These are phyloP conservation scores for Turritopsis dohrnii DNA, from an alignment of 30 jellyfish, hydroid and myxozoan species.

Conservation along the genomic window DNA sequence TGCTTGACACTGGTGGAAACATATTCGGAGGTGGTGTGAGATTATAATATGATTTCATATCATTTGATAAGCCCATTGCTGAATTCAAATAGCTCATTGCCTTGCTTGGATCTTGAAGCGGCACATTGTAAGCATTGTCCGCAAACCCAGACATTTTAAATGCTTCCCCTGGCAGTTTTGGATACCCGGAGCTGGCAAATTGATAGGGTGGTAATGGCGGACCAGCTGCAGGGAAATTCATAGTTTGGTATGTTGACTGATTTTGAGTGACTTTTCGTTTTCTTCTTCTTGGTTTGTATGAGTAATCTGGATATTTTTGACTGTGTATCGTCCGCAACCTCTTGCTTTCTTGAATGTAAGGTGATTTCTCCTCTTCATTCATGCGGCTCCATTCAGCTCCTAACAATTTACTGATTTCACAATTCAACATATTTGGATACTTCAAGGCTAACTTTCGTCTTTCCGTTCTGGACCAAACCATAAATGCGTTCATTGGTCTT, in stretches of 20 bases:
- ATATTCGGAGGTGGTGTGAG: slow-evolving; percentile 76
- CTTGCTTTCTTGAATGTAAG: slow-evolving; percentile 87
- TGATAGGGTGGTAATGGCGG: slow-evolving; percentile 85
- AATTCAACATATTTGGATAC: slow-evolving; percentile 96
- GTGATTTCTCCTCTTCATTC: slow-evolving; percentile 95
- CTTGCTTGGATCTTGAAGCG: slow-evolving; percentile 85
- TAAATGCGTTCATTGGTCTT: slow-evolving; percentile 99
- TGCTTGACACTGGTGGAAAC: slow-evolving; percentile 79
- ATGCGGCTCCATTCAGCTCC: slow-evolving; percentile 99
- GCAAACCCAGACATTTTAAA: slow-evolving; percentile 79
- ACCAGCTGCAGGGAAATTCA: slow-evolving; percentile 75
- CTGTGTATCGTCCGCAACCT: slow-evolving; percentile 92
- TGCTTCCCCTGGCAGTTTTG: slow-evolving; percentile 86
- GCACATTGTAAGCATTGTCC: slow-evolving; percentile 69
- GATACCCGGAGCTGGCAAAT: slow-evolving; percentile 71
- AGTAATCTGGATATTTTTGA: slow-evolving; percentile 94
- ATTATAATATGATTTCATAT: slow-evolving; percentile 78
- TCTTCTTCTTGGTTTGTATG: slow-evolving; percentile 95
- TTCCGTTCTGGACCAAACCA: slow-evolving; percentile 99
- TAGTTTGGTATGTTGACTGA: slow-evolving; percentile 81
- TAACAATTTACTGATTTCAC: slow-evolving; percentile 92
- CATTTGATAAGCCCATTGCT: slow-evolving; percentile 80
- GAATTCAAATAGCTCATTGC: slow-evolving; percentile 63
- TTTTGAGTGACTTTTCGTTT: slow-evolving; percentile 91
- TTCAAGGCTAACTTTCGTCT: slow-evolving; percentile 94